Evolutionary conservation across 2,797 vertebrate species (phyloP), one percentile per base, ranked within the genome.

Genomic region (Fratercula arctica): DNA sequence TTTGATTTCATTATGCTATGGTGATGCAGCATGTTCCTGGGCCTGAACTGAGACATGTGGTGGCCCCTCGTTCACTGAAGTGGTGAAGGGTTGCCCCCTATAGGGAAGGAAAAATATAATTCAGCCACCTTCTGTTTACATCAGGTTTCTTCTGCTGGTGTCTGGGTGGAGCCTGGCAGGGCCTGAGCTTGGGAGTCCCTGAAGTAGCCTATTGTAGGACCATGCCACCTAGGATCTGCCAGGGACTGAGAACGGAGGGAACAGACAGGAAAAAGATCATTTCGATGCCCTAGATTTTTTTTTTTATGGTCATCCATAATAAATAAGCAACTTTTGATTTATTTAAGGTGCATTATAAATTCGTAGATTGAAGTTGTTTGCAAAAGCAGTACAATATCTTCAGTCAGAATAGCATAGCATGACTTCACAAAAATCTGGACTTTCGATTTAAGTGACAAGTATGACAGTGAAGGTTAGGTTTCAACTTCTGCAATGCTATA

Each of bases 81-180:
- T 90, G 90, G 93, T 77, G 93, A 95, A 94, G 96, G 94, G 83
- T 96, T 97, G 96, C 96, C 97, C 96, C 89, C 96, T 97, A 82
- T 96, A 96, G 96, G 97, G 96, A 95, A 95, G 68, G 83, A 95
- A 95, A 95, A 96, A 94, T 56, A 91, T 83, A 84, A 89, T 95
- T 95, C 70, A 57, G 26, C 18, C 11, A 87, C 63, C 28, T 91
- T 70, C 54, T 90, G 23, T 92, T 96, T 90, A 50, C 41, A 64
- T 72, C 19, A 53, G 23, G 23, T 61, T 83, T 93, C 53, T 74
- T 70, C 67, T 60, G 35, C 80, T 87, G 84, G 31, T 77, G n/a
- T 68, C 63, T 81, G 83, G 63, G 66, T 85, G 54, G 80, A 93
- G 94, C 46, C 70, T 92, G 72, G 26, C 59, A 63, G 68, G 5